phyloP scores from a whole-genome alignment of 2,888 invertebrate species.

The Neoitamus cyanurus region DNA sequence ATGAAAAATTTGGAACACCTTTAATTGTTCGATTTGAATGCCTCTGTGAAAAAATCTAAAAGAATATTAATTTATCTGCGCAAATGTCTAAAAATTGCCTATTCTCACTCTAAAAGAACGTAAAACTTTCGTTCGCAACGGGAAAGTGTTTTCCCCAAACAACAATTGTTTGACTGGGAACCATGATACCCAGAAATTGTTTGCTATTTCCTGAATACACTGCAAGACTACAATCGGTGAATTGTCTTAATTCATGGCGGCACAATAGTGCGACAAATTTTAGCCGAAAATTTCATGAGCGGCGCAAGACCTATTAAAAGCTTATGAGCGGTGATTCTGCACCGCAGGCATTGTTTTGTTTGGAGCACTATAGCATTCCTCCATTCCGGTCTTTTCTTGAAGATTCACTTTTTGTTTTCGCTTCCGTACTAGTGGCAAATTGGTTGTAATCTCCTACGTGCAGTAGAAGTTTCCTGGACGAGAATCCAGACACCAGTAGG shows the following conservation, averaged over 20 bases:
- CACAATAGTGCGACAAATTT: background rate
- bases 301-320: background rate
- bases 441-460: background rate
- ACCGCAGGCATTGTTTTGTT: background rate
- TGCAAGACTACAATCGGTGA: background rate
- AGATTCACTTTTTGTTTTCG: background rate
- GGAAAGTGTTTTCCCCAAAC: too few species aligned
- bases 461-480: background rate
- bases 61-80: too few species aligned
- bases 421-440: background rate
- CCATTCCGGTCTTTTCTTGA: background rate
- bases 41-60: too few species aligned
- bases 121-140: too few species aligned
- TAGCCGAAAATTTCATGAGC: background rate
- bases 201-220: background rate
- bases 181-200: too few species aligned
- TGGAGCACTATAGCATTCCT: background rate
- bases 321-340: background rate
- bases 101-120: too few species aligned
- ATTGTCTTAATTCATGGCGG: background rate
- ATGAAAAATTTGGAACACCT: too few species aligned
- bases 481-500: background rate
- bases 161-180: too few species aligned
- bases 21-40: too few species aligned
- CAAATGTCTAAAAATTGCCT: too few species aligned